These are phyloP conservation scores for Hemibagrus guttatus DNA, from an alignment of 2,797 vertebrate genomes.

Conservation along the genomic window DNA sequence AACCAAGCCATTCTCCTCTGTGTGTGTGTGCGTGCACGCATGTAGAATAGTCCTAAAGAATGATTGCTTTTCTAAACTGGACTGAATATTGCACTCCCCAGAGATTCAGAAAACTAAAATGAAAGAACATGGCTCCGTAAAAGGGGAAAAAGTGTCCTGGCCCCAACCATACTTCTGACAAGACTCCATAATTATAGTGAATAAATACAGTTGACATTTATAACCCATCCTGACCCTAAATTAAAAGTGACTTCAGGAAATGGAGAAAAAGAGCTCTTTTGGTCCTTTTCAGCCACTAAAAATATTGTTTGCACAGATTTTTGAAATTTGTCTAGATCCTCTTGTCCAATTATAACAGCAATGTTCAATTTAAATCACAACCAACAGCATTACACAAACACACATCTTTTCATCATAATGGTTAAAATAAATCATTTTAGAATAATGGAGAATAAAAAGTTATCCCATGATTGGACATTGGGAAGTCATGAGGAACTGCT, in stretches of 20 bases:
- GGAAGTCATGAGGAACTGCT: constrained; percentile 69
- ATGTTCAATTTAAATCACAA: constrained; percentile 60
- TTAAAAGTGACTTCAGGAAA: constrained; percentile 72
- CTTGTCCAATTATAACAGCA: constrained; percentile 63
- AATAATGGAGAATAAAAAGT: constrained; percentile 61
- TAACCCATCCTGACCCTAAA: constrained; percentile 71
- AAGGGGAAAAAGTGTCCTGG: constrained; percentile 66
- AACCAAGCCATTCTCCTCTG: constrained; percentile 59
- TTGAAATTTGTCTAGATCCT: constrained; percentile 37
- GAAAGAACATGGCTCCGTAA: constrained; percentile 71
- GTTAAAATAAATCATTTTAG: constrained; percentile 59
- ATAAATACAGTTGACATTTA: constrained; percentile 77
- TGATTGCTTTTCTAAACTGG: constrained; percentile 72
- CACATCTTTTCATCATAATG: constrained; percentile 63
- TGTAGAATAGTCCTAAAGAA: constrained; percentile 67
- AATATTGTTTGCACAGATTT: constrained; percentile 60
- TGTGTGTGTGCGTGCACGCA: constrained; percentile 38
- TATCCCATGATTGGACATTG: constrained; percentile 70
- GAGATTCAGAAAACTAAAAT: constrained; percentile 58
- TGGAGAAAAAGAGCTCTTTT: constrained; percentile 65
- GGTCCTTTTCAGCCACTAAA: constrained; percentile 55
- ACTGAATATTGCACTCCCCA: constrained; percentile 82
- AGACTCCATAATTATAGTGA: constrained; percentile 73
- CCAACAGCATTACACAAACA: constrained; percentile 62
- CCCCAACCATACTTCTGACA: constrained; percentile 69